Evolutionary conservation across 2,797 vertebrate genomes (phyloP).

Genomic region (Todus mexicanus): DNA sequence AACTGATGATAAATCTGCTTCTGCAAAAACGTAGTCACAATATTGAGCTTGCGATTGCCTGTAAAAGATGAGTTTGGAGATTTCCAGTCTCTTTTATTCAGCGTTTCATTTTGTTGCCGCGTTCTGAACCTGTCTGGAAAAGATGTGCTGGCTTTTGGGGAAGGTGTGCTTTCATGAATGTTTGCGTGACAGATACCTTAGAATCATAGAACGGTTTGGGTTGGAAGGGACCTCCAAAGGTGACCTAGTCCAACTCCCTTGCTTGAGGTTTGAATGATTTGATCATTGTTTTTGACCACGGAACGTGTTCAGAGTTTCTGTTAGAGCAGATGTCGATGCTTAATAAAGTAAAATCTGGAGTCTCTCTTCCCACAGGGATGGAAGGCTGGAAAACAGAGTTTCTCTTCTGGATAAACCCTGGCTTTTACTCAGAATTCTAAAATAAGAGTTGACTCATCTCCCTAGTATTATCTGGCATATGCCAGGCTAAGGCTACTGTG

Average conservation of each 20-base stretch:
- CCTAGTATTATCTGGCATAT: neutral
- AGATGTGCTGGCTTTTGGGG: neutral
- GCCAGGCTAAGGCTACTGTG: neutral
- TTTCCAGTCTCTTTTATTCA: neutral
- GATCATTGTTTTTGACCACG: neutral
- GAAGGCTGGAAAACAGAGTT: neutral
- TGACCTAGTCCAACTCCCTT: neutral
- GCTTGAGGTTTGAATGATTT: neutral
- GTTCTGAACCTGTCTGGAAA: neutral
- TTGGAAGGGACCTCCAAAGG: neutral
- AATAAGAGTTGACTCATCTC: neutral
- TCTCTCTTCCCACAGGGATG: neutral
- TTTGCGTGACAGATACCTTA: too few relatives aligned
- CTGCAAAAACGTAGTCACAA: neutral
- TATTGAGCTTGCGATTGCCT: neutral
- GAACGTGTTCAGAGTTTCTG: neutral
- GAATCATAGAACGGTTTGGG: neutral
- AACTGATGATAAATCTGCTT: neutral
- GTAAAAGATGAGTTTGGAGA: neutral
- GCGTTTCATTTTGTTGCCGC: neutral
- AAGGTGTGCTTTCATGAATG: neutral
- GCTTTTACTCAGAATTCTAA: neutral
- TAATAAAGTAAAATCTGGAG: neutral
- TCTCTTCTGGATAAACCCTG: neutral
- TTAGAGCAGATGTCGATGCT: neutral